Evolutionary conservation across 1,140 invertebrate genomes (phyloP).

Genomic region (Eumaeus atala): DNA sequence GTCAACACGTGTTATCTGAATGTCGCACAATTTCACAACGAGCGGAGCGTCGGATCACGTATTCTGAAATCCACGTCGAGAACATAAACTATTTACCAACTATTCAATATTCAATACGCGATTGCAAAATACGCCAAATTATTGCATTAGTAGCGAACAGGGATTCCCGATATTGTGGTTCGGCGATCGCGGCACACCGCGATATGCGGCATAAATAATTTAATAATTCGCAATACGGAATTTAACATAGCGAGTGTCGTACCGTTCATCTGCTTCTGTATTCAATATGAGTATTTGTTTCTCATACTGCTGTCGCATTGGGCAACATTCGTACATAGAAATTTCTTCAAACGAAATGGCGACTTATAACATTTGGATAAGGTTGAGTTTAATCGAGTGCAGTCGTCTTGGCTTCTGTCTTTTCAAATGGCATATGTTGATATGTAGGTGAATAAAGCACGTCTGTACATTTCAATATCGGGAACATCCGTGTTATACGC

Average conservation of each 20-base stretch:
- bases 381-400: conserved; percentile 38
- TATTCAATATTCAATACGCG: conserved; percentile 72
- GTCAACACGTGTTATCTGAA: conserved; percentile 58
- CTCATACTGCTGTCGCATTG: conserved; percentile 71
- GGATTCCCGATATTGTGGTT: conserved; percentile 73
- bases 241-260: conserved; percentile 68
- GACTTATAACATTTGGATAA: conserved; percentile 41
- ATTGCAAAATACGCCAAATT: conserved; percentile 74
- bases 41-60: conserved; percentile 59
- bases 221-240: conserved; percentile 74
- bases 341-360: conserved; percentile 49
- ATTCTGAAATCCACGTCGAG: conserved; percentile 65
- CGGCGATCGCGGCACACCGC: conserved; percentile 61
- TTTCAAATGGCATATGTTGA: conserved; percentile 67
- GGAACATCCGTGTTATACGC: conserved; percentile 73
- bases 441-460: conserved; percentile 74
- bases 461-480: conserved; percentile 73
- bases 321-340: conserved; percentile 51
- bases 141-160: conserved; percentile 71
- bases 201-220: conserved; percentile 74
- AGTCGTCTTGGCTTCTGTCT: conserved; percentile 46
- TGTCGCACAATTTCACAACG: conserved; percentile 65
- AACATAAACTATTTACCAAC: conserved; percentile 73
- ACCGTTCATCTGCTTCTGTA: conserved; percentile 67
- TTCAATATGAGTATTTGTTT: conserved; percentile 73